Evolutionary conservation across 2,113 vertebrate species (phyloP).

Genomic region (Sula dactylatra): DNA sequence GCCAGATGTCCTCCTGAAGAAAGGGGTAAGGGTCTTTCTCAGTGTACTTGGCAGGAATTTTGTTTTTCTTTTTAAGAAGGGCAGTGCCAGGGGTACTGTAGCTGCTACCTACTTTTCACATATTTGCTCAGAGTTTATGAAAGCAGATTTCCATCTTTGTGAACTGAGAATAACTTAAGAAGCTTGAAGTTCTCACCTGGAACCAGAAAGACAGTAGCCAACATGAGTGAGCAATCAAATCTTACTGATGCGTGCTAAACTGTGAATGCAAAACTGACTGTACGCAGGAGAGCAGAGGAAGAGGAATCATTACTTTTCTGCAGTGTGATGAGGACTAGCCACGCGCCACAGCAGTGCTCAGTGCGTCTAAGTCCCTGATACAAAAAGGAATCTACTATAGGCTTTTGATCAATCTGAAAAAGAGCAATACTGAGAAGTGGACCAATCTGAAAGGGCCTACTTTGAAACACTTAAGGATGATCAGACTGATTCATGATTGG

Average conservation of each 20-base stretch:
- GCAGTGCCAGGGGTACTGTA: background rate
- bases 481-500: background rate
- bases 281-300: background rate
- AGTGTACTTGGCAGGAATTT: background rate
- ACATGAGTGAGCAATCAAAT: background rate
- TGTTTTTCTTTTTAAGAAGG: background rate
- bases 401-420: background rate
- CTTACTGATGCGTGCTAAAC: background rate
- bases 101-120: background rate
- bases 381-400: background rate
- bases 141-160: background rate
- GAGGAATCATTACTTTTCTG: background rate
- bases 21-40: background rate
- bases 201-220: background rate
- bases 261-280: background rate
- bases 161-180: background rate
- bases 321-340: background rate
- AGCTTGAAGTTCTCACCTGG: background rate
- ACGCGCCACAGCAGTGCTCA: fast-evolving
- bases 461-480: background rate
- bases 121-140: background rate
- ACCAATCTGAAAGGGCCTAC: background rate
- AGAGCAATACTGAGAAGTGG: background rate
- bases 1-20: background rate
- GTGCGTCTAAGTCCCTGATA: background rate